Evolutionary conservation across 2,113 vertebrate species (phyloP), one percentile per base, ranked within the genome.

Genomic region (Verasper variegatus): DNA sequence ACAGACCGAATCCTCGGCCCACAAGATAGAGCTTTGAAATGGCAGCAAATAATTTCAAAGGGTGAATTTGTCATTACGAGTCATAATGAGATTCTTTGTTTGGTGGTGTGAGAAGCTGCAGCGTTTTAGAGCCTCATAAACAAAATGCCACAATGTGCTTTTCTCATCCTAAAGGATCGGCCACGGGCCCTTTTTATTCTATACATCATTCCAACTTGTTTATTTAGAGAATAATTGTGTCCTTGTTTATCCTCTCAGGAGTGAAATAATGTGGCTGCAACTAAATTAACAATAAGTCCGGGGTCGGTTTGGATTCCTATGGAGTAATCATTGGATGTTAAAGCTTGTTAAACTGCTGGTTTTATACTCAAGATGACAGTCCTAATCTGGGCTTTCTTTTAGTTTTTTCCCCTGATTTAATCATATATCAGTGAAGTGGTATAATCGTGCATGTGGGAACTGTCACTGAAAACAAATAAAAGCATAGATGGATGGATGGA

Each of bases 31-130:
- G 89, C 76, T 81, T 56, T 65, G 81, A 89, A 90, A 91, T 88
- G 81, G 84, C 90, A 88, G 86, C 77, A 83, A 91, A 93, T 92
- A 92, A 93, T 92, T 92, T 87, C 86, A 92, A 91, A 88, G 87
- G 78, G 82, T 86, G 88, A 90, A 90, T 92, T 90, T 93, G 90
- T 92, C 91, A 93, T 93, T 91, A 92, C 68, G 70, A 88, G 85
- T 93, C 86, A 90, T 93, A 92, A 93, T 93, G 91, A 93, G 91
- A 92, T 93, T 93, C 89, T 91, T 89, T 90, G 84, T 91, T 74
- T 81, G 86, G 51, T 88, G 81, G 77, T 83, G 83, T 87, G 80
- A 91, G 85, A 87, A 82, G 80, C 59, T 47, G 73, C 89, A 80
- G 8, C 35, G 58, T 82, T 91, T 93, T 87, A 91, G 86, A 90